Evolutionary conservation across 2,113 vertebrate genomes (phyloP), one percentile per base, ranked within the genome.

Genomic region (Odontesthes bonariensis): DNA sequence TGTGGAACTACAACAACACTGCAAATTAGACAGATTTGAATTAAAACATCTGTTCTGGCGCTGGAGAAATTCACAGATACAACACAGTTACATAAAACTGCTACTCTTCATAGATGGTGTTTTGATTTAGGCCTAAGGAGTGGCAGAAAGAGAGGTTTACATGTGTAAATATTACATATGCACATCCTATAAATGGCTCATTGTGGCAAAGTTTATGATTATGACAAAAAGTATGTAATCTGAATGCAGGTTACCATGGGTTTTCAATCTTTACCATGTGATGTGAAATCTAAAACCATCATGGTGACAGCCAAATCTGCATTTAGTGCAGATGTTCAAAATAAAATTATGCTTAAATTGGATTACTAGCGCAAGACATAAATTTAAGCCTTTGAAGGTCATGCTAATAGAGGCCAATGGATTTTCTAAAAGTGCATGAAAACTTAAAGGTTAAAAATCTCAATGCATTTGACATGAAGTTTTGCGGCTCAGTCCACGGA

Each of bases 321-420:
- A 54, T 16, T 33, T 9, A 51, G 46, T 55, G 8, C 32, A 8
- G 69, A 52, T 12, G 1, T 69, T 69, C 54, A 20, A 60, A 56
- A 42, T 35, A 0, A 66, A 62, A 55, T 46, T n/a, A 6, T 58
- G 3, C 53, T 38, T 13, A 33, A 81, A 53, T 20, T 61, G 42
- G 65, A 52, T 59, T 60, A 69, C n/a, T 9, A 33, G 20, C 49
- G 16, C 1, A 6, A 63, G 23, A 47, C 9, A 33, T 57, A 16
- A 55, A 76, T 64, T 9, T 44, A 67, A 66, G 46, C 59, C 35
- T 71, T 77, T 53, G 63, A 56, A 27, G 27, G 27, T 38, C 47
- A 14, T 3, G 6, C 27, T 62, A 70, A 79, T 73, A 51, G 59
- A 76, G 59, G 59, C 40, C 42, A 73, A 46, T 56, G 54, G 49